Conservation (phyloP, 2,113 vertebrate species). For the Ceyx margarethae region DNA sequence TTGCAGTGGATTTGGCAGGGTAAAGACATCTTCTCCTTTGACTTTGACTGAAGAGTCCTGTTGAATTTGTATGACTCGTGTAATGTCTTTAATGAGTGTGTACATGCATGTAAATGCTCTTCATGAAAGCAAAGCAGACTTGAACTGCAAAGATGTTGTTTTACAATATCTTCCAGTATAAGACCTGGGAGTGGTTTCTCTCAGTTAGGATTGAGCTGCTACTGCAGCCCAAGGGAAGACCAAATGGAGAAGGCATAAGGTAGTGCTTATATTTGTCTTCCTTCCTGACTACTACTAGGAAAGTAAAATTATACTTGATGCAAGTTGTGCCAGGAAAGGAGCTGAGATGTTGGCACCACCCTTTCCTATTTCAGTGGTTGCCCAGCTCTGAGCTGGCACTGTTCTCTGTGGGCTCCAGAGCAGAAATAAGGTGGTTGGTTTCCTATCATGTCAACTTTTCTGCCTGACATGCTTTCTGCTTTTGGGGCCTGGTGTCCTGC, state of each 20-base stretch:
- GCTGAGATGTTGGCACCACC: constrained; percentile 1
- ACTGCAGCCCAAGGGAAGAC: not conserved
- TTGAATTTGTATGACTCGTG: not conserved
- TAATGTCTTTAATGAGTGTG: not conserved
- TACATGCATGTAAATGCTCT: not conserved
- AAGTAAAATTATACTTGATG: not conserved
- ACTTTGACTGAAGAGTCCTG: not conserved
- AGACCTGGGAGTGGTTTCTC: not conserved
- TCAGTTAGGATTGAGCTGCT: not conserved
- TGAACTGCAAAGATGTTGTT: not conserved
- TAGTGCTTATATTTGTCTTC: not conserved
- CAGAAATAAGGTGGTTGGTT: constrained; percentile 17
- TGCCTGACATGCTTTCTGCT: not conserved
- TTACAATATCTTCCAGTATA: not conserved
- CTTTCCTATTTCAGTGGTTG: not conserved
- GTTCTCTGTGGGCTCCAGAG: not conserved
- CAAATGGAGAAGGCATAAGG: not conserved
- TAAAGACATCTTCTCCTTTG: not conserved
- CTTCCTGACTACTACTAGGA: not conserved
- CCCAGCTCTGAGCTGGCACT: not conserved
- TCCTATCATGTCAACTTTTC: not conserved
- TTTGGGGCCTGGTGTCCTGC: not conserved
- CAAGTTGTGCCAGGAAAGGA: constrained; percentile 16
- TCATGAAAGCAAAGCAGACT: not conserved
- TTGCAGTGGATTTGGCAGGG: not conserved